Base-by-base conservation (phyloP, 2,888 invertebrate species). In the Antitype chi region DNA sequence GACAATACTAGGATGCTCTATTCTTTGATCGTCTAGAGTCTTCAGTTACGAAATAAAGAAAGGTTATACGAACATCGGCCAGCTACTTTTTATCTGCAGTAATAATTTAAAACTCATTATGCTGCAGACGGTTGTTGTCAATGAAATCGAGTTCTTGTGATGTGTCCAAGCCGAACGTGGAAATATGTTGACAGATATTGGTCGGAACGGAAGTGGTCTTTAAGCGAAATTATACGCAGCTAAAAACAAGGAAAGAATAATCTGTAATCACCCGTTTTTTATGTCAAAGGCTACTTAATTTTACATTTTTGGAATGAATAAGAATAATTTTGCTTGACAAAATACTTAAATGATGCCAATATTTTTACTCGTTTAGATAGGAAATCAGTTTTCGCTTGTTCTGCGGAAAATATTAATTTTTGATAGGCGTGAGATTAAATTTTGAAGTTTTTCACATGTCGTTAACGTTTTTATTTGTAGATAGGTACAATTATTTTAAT, bases 41-140 rank as follows among this genome's bases (percentile, higher is more conserved):
- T 90, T 93, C 93, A 93, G 92, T 93, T 92, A 94, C 91, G 88
- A 92, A 89, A 90, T 92, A 93, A 92, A 93, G 93, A 95, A 95
- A 96, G 94, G 94, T 95, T 95, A 94, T 92, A 91, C 87, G 92
- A 85, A 88, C 91, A 91, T 90, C 90, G 91, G 83, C 88, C 90
- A 90, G 91, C 92, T 92, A 96, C 94, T 96, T 96, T 96, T 96
- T 96, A 95, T 95, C 94, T 92, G 92, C 94, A 92, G 94, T 94
- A 95, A 96, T 96, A 96, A 96, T 96, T 96, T 96, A 96, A 96
- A 95, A 95, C 94, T 95, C 95, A 96, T 96, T 96, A 96, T 94
- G 91, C 94, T 93, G 92, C 93, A 93, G 93, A 93, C 94, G 93
- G 91, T 92, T 92, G 94, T 93, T 94, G 95, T 96, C 96, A 96